Conservation (phyloP, 1,140 invertebrate genomes). For the Drosophila ananassae region DNA sequence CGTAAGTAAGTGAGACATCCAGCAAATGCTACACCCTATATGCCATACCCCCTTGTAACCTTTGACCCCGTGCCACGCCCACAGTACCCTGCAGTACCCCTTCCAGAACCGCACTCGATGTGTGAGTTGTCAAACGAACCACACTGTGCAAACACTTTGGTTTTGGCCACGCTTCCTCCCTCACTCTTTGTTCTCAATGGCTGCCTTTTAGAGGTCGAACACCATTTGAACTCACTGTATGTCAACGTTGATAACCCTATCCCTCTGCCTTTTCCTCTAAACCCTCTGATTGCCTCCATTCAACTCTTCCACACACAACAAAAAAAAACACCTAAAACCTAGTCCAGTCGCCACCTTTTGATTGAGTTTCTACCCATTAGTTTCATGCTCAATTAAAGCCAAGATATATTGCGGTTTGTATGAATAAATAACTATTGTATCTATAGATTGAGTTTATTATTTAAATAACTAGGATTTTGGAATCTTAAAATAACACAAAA, state of each 20-base stretch:
- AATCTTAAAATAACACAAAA: no score
- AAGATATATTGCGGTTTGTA: background rate
- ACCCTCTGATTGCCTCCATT: no score
- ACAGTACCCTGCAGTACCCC: background rate
- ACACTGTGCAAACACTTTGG: constrained; percentile 65
- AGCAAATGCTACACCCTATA: constrained; percentile 9
- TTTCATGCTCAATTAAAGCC: background rate
- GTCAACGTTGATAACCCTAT: background rate
- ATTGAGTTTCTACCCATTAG: background rate
- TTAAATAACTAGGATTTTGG: no score
- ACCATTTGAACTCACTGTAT: constrained; percentile 1
- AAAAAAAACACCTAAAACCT: background rate
- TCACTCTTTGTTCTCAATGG: constrained; percentile 20
- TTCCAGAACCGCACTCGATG: constrained; percentile 1
- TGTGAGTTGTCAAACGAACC: constrained; percentile 63
- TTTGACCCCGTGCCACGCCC: background rate
- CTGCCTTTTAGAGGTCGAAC: constrained; percentile 20
- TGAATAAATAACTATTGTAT: no score
- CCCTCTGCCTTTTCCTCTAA: background rate
- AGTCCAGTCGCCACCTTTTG: background rate
- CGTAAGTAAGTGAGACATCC: constrained; percentile 76
- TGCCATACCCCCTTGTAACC: background rate
- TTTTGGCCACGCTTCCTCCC: constrained; percentile 5
- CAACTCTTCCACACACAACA: no score
- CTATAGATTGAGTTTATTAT: no score